Conservation (phyloP, 2,113 vertebrate species). For the Antigone vipio region DNA sequence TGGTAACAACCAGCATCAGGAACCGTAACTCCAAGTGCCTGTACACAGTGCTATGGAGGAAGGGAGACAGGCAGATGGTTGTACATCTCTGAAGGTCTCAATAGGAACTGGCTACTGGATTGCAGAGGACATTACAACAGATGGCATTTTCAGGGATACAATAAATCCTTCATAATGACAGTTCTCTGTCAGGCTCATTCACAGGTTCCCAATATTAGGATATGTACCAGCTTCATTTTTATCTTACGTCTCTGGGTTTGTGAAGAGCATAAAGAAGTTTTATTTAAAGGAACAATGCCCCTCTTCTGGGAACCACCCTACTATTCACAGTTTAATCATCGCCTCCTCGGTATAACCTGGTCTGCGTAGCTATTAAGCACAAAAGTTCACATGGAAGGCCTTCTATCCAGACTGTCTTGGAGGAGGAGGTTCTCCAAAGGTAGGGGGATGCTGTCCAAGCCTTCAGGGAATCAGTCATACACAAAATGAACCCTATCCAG, state of each 20-base stretch:
- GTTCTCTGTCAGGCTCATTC: background rate
- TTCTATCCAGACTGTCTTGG: background rate
- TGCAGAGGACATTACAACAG: background rate
- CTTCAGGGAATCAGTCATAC: background rate
- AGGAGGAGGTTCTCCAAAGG: background rate
- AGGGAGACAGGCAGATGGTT: accelerated
- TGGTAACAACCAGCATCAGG: background rate
- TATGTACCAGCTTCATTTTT: background rate
- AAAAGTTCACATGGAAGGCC: background rate
- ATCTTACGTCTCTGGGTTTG: background rate
- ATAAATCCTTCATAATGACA: background rate
- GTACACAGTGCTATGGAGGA: background rate
- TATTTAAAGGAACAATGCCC: background rate
- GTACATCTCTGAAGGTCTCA: background rate
- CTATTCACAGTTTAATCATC: background rate
- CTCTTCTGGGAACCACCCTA: background rate
- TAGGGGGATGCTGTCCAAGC: background rate
- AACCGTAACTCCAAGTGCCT: background rate
- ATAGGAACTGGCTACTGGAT: background rate
- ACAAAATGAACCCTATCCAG: background rate
- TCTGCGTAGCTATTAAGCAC: background rate
- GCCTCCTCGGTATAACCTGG: background rate
- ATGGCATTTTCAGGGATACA: background rate
- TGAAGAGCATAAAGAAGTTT: background rate
- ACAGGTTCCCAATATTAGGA: background rate